Evolutionary conservation across 2,113 vertebrate genomes (phyloP).

Genomic region (Passer domesticus): DNA sequence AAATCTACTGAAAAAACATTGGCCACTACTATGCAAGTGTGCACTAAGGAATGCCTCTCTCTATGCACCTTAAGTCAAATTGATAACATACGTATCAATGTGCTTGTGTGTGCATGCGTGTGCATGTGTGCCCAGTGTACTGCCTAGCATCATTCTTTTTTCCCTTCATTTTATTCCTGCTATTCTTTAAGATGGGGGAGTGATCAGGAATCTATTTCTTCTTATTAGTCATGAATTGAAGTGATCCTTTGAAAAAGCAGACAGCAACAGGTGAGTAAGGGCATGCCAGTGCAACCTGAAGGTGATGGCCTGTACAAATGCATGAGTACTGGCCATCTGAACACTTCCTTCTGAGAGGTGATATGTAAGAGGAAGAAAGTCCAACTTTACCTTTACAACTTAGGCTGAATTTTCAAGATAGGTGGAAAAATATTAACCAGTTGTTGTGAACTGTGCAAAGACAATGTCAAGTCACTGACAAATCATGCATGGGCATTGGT

Average conservation of each 20-base stretch:
- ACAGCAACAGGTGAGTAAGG: background rate
- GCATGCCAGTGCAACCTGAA: background rate
- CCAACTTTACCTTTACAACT: background rate
- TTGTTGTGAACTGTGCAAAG: background rate
- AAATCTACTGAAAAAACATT: background rate
- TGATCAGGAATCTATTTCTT: background rate
- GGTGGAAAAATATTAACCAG: background rate
- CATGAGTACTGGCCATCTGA: background rate
- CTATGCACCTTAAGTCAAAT: background rate
- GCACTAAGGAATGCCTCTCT: background rate
- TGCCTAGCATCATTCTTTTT: fast-evolving
- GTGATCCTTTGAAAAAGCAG: background rate
- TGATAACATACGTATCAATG: too few species aligned
- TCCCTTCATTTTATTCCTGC: background rate
- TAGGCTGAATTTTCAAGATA: background rate
- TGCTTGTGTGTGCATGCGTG: fast-evolving
- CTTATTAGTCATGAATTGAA: background rate
- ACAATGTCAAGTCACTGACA: background rate
- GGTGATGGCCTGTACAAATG: background rate
- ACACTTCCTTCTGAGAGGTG: background rate
- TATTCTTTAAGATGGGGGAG: background rate
- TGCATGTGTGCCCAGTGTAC: background rate
- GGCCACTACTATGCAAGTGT: background rate
- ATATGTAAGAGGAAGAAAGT: background rate
- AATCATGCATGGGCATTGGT: too few species aligned